Evolutionary conservation across 1,140 invertebrate genomes (phyloP).

Genomic region (Cydia splendana): DNA sequence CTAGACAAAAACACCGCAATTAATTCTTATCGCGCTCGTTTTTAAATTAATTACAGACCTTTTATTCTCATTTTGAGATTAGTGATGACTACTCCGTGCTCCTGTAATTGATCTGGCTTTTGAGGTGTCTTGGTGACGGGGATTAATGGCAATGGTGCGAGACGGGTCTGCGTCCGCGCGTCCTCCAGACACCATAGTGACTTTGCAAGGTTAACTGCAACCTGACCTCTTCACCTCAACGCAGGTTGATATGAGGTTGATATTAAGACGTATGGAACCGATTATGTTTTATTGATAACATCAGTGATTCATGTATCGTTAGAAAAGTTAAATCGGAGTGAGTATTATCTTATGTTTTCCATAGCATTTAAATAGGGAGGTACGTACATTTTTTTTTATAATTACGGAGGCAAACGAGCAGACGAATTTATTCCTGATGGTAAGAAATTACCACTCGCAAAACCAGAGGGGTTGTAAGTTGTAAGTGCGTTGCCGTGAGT

Average conservation of each 20-base stretch:
- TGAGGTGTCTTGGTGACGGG: slow-evolving; percentile 25
- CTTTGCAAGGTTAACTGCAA: slow-evolving; percentile 42
- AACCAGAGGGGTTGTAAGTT: too few relatives aligned
- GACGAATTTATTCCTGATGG: too few relatives aligned
- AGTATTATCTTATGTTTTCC: neutral
- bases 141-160: slow-evolving; percentile 34
- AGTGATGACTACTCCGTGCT: neutral
- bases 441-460: too few relatives aligned
- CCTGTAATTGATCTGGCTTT: neutral
- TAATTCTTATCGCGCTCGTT: neutral
- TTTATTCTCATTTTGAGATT: slow-evolving; percentile 13
- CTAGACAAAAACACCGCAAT: slow-evolving; percentile 4
- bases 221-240: slow-evolving; percentile 38
- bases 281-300: slow-evolving; percentile 18
- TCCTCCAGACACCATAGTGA: slow-evolving; percentile 51
- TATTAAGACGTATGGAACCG: neutral
- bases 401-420: too few relatives aligned
- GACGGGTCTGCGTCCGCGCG: slow-evolving; percentile 38
- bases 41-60: slow-evolving; percentile 15
- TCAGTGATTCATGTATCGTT: neutral
- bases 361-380: neutral
- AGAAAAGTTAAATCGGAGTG: neutral
- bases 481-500: too few relatives aligned
- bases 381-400: too few relatives aligned
- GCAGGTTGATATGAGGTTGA: slow-evolving; percentile 15